phyloP scores from a whole-genome alignment of 2,888 invertebrate species.

The Papilio elwesi region DNA sequence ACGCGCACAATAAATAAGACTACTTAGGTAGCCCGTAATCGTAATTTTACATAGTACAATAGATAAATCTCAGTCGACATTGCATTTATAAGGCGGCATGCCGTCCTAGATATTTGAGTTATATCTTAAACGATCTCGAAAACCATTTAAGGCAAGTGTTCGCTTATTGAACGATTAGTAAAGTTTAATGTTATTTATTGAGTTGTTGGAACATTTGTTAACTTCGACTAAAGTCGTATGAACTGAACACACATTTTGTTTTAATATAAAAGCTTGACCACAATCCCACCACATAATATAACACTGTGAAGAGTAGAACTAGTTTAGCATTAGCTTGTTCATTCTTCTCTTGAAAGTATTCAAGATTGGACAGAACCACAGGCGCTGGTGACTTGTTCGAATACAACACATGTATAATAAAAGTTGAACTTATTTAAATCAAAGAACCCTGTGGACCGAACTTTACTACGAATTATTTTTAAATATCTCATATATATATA shows the following conservation, averaged over 20 bases:
- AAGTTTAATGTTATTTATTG: slow-evolving; percentile 3
- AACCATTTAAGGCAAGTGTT: slow-evolving; percentile 8
- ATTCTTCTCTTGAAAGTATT: too few relatives aligned
- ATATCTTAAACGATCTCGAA: neutral
- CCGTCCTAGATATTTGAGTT: slow-evolving; percentile 1
- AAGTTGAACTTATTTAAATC: too few relatives aligned
- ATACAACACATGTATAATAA: too few relatives aligned
- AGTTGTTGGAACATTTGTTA: neutral
- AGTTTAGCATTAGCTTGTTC: too few relatives aligned
- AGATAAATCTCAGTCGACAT: neutral
- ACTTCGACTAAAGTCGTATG: neutral
- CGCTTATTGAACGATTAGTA: slow-evolving; percentile 7
- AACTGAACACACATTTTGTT: neutral
- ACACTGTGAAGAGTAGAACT: too few relatives aligned
- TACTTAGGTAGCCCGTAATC: neutral
- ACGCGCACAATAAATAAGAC: neutral
- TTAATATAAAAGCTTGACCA: neutral
- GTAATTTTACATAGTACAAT: neutral
- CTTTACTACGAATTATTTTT: too few relatives aligned
- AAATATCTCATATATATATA: too few relatives aligned
- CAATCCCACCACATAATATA: too few relatives aligned
- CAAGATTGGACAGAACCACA: too few relatives aligned
- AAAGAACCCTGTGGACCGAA: too few relatives aligned
- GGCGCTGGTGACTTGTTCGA: too few relatives aligned
- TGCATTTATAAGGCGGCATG: neutral